These are phyloP conservation scores for Agonum fuliginosum DNA, from an alignment of 2,888 invertebrate genomes.

Conservation along the genomic window DNA sequence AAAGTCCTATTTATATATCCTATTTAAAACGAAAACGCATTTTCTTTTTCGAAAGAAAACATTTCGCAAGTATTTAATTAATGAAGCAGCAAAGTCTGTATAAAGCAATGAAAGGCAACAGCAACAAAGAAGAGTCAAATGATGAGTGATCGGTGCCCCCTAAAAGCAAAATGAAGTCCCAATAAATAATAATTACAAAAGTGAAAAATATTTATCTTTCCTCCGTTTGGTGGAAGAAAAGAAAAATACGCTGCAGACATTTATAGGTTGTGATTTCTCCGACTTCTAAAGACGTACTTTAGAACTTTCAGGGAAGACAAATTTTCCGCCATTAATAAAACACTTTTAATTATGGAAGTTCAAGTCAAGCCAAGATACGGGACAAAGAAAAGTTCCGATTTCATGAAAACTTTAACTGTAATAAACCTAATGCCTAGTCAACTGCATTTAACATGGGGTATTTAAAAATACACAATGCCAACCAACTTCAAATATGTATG, in stretches of 20 bases:
- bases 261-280: conserved; percentile 50
- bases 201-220: conserved; percentile 26
- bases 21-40: too few relatives aligned
- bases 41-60: too few relatives aligned
- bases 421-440: conserved; percentile 33
- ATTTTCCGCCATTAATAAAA: conserved; percentile 57
- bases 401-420: conserved; percentile 26
- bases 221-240: conserved; percentile 13
- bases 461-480: too few relatives aligned
- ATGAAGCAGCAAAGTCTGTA: too few relatives aligned
- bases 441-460: conserved; percentile 7
- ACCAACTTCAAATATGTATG: too few relatives aligned
- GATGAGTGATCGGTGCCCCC: too few relatives aligned
- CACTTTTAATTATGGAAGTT: conserved; percentile 57
- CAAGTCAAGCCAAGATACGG: conserved; percentile 5
- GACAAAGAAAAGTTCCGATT: conserved; percentile 23
- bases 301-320: conserved; percentile 47
- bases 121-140: too few relatives aligned
- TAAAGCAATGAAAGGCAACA: too few relatives aligned
- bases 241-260: conserved; percentile 48
- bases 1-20: too few relatives aligned
- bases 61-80: too few relatives aligned
- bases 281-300: conserved; percentile 40
- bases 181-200: conserved; percentile 27
- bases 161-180: background rate